A percentile compares a stretch with the other conserved stretches of the same genome.
Conservation (phyloP, 2,797 vertebrate genomes). For the Fundulus diaphanus region DNA sequence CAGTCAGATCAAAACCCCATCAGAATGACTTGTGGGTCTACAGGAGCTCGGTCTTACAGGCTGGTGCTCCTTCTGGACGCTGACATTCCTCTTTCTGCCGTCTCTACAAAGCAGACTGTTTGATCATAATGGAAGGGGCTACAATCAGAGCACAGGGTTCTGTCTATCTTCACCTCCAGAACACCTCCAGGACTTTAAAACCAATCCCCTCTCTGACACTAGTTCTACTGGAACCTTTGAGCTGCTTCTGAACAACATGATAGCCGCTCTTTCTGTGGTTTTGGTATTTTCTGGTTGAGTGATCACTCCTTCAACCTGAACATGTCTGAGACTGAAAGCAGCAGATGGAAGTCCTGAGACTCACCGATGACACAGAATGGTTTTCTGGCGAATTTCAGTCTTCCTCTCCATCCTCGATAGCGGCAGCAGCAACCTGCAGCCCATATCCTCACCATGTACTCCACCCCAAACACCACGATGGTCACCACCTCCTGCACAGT, state of each 20-base stretch:
- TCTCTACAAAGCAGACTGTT: no score
- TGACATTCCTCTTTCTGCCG: no score
- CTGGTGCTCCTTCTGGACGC: no score
- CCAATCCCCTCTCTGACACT: neutral
- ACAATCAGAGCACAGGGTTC: no score
- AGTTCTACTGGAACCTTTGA: neutral
- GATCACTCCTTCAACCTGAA: neutral
- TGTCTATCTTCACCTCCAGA: neutral
- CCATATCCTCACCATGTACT: constrained; percentile 98
- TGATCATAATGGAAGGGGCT: no score
- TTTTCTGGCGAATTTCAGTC: constrained; percentile 95
- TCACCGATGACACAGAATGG: constrained; percentile 96
- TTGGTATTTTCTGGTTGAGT: neutral
- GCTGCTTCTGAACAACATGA: neutral
- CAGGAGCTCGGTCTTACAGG: no score
- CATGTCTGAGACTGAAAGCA: neutral
- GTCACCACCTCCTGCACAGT: constrained; percentile 92
- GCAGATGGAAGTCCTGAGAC: constrained; percentile 11
- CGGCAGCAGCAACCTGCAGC: constrained; percentile 97
- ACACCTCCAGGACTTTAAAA: neutral
- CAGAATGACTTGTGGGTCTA: no score
- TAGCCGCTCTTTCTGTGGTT: neutral
- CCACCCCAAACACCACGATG: constrained; percentile 97
- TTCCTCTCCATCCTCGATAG: constrained; percentile 94
- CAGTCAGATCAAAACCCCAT: no score